Percentiles rank a stretch among this genome's conserved stretches.
These are phyloP conservation scores for Pristionchus mayeri DNA, from an alignment of 2,888 invertebrate genomes.

Conservation along the genomic window DNA sequence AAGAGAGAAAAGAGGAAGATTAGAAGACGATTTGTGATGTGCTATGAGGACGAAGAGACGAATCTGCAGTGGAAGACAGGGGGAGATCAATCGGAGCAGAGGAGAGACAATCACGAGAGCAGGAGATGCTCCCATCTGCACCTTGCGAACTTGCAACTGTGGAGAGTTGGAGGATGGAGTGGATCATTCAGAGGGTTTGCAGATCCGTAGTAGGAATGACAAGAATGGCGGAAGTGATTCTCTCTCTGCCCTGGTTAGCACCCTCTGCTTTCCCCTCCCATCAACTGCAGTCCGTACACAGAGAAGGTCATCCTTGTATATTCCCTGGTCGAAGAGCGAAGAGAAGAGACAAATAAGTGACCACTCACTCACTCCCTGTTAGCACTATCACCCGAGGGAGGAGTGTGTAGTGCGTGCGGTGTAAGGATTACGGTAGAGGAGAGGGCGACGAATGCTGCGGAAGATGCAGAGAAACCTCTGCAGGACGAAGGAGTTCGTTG, in stretches of 20 bases:
- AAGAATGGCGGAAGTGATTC: too few species aligned
- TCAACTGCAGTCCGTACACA: neutral
- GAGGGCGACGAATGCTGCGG: too few species aligned
- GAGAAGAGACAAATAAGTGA: constrained; percentile 28
- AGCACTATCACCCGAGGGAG: constrained; percentile 16
- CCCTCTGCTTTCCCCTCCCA: neutral
- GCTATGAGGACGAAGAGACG: constrained; percentile 10
- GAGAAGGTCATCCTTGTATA: constrained; percentile 27
- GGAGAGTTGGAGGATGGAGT: too few species aligned
- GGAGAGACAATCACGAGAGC: too few species aligned
- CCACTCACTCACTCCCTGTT: constrained; percentile 21
- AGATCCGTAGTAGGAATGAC: too few species aligned
- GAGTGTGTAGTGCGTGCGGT: constrained; percentile 17
- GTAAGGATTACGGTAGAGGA: constrained; percentile 3
- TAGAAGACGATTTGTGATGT: constrained; percentile 32
- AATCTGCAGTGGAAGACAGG: too few species aligned
- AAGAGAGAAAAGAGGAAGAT: constrained; percentile 30
- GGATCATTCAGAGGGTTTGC: too few species aligned
- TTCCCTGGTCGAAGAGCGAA: constrained; percentile 23
- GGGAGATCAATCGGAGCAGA: too few species aligned
- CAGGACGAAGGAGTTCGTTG: too few species aligned
- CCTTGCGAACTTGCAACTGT: too few species aligned
- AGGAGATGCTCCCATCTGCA: too few species aligned
- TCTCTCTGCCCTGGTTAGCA: constrained; percentile 29
- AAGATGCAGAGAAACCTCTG: too few species aligned